Percentiles rank a stretch among this genome's conserved stretches.
phyloP scores from a whole-genome alignment of 2,888 invertebrate species.

The Ectemnius cavifrons region DNA sequence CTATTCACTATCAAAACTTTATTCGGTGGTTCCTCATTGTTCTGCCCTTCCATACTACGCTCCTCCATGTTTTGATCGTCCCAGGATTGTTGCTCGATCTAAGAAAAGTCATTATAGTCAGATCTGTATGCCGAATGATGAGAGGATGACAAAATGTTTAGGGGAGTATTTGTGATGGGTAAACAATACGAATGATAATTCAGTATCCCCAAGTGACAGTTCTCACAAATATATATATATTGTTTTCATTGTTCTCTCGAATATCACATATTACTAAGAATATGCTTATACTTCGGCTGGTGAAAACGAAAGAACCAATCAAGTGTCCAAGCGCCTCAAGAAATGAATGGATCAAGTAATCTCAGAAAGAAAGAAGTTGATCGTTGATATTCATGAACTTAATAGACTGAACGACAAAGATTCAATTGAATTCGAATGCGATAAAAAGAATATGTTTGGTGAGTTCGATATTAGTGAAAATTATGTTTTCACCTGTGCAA shows the following conservation, averaged over 20 bases:
- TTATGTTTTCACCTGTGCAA: constrained; percentile 82
- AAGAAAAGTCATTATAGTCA: constrained; percentile 9
- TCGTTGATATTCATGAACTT: too few species aligned
- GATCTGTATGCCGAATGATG: background rate
- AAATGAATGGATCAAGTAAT: background rate
- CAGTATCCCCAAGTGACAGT: background rate
- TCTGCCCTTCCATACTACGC: constrained; percentile 52
- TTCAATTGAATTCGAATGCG: too few species aligned
- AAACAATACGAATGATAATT: constrained; percentile 3
- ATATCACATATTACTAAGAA: constrained; percentile 53
- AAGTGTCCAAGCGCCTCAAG: constrained; percentile 57
- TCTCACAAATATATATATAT: background rate
- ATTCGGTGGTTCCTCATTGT: constrained; percentile 62
- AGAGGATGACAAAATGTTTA: background rate
- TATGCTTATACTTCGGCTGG: constrained; percentile 52
- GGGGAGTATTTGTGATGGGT: background rate
- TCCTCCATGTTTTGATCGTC: constrained; percentile 69
- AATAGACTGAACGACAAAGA: too few species aligned
- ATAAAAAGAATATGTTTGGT: too few species aligned
- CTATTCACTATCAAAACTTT: constrained; percentile 65
- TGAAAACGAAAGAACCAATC: constrained; percentile 52
- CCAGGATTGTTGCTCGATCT: constrained; percentile 66
- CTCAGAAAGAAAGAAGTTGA: too few species aligned
- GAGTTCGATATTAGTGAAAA: constrained; percentile 3
- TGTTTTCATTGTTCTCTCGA: background rate